Percentiles rank a stretch among this genome's conserved stretches.
phyloP scores from a whole-genome alignment of 1,140 invertebrate genomes.

The Cydia fagiglandana region DNA sequence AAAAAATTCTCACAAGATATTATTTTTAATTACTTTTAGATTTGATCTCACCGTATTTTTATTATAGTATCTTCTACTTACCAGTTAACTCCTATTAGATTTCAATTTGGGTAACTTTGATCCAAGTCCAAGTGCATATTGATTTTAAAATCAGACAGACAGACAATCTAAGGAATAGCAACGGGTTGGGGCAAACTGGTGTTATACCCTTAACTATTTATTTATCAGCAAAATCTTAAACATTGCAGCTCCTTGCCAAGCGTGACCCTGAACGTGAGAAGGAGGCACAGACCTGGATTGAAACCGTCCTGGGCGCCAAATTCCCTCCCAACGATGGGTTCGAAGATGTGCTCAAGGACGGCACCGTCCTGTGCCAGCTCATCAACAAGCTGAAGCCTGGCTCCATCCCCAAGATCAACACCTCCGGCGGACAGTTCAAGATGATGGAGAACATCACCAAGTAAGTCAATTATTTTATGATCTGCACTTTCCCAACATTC shows the following conservation, averaged over 20 bases:
- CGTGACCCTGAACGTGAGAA: conserved; percentile 93
- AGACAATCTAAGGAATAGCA: too few species aligned
- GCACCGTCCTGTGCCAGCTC: conserved; percentile 92
- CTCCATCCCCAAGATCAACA: conserved; percentile 91
- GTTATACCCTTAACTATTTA: too few species aligned
- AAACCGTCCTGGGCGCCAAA: conserved; percentile 90
- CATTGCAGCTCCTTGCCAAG: conserved; percentile 89
- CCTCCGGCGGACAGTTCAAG: conserved; percentile 94
- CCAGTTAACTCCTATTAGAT: too few species aligned
- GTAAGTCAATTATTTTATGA: conserved; percentile 73
- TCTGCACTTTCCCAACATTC: conserved; percentile 10
- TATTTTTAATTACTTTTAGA: too few species aligned
- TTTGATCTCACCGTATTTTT: too few species aligned
- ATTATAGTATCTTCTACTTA: too few species aligned
- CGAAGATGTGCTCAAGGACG: conserved; percentile 93
- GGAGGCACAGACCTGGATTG: conserved; percentile 95
- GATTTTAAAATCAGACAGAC: too few species aligned
- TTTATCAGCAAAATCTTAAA: not conserved
- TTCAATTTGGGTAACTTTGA: too few species aligned
- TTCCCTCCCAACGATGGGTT: conserved; percentile 87
- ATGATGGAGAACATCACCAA: conserved; percentile 97
- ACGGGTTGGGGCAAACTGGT: too few species aligned
- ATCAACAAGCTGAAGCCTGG: conserved; percentile 94
- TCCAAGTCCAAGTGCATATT: too few species aligned
- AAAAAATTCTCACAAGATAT: too few species aligned